Conservation (phyloP, 2,888 invertebrate genomes). For the Synergus itoensis region DNA sequence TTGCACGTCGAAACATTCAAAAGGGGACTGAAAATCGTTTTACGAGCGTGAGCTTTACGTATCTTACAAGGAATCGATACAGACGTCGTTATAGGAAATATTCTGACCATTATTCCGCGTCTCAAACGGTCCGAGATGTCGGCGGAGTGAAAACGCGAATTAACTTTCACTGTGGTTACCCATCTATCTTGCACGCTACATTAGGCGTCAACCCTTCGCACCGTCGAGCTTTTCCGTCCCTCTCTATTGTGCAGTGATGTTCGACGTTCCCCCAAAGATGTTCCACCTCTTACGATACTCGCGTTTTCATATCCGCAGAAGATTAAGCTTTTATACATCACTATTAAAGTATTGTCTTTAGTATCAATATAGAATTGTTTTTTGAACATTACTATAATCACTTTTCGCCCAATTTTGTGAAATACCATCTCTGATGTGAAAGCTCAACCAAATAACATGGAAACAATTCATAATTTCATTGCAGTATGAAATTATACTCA, state of each 20-base stretch:
- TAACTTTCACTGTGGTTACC: conserved; percentile 68
- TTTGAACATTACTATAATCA: no score
- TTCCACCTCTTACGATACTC: conserved; percentile 32
- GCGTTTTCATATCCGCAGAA: conserved; percentile 11
- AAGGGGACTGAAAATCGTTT: not conserved
- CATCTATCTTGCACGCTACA: conserved; percentile 75
- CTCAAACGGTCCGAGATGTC: conserved; percentile 45
- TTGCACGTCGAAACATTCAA: not conserved
- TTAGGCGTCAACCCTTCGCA: conserved; percentile 67
- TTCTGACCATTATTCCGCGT: conserved; percentile 62
- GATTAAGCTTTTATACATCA: conserved; percentile 23
- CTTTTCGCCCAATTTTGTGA: no score
- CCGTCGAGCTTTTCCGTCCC: conserved; percentile 63
- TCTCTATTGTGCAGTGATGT: conserved; percentile 36
- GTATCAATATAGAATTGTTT: no score
- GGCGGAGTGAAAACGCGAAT: conserved; percentile 70
- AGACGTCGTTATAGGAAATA: conserved; percentile 64
- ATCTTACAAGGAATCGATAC: conserved; percentile 50
- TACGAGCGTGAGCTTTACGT: conserved; percentile 26
- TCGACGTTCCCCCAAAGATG: conserved; percentile 15
- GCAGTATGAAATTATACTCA: not conserved
- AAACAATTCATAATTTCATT: not conserved
- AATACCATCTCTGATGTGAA: not conserved
- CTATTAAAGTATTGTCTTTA: not conserved
- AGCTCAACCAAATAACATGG: not conserved